Evolutionary conservation across 2,888 invertebrate species (phyloP).

Genomic region (Macaria liturata): DNA sequence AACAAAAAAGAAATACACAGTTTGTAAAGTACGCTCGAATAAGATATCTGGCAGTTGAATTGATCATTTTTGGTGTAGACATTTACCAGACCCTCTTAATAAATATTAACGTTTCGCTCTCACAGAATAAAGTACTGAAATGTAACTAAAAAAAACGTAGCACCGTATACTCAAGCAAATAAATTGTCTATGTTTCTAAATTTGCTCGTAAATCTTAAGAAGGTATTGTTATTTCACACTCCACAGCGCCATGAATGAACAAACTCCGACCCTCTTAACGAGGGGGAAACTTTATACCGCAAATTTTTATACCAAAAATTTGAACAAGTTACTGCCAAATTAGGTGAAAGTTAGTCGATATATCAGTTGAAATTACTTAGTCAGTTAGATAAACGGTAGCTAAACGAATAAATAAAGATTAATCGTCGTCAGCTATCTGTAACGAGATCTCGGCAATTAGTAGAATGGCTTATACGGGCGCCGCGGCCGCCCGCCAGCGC

Average conservation of each 20-base stretch:
- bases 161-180: too few relatives aligned
- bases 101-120: too few relatives aligned
- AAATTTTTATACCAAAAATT: conserved; percentile 26
- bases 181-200: background rate
- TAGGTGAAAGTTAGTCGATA: conserved; percentile 36
- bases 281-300: conserved; percentile 25
- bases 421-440: conserved; percentile 44
- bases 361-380: conserved; percentile 27
- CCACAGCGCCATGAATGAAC: conserved; percentile 11
- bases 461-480: conserved; percentile 45
- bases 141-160: too few relatives aligned
- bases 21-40: conserved; percentile 4
- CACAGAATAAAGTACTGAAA: too few relatives aligned
- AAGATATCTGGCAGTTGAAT: too few relatives aligned
- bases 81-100: too few relatives aligned
- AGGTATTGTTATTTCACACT: conserved; percentile 18
- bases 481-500: conserved; percentile 8
- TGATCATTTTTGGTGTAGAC: too few relatives aligned
- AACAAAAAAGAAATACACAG: conserved; percentile 26
- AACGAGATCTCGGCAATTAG: conserved; percentile 56
- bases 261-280: conserved; percentile 23
- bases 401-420: conserved; percentile 48
- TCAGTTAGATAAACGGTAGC: conserved; percentile 11
- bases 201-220: conserved; percentile 1
- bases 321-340: conserved; percentile 27